phyloP scores from a whole-genome alignment of 2,797 vertebrate species.

The Leptatherina wallacei region DNA sequence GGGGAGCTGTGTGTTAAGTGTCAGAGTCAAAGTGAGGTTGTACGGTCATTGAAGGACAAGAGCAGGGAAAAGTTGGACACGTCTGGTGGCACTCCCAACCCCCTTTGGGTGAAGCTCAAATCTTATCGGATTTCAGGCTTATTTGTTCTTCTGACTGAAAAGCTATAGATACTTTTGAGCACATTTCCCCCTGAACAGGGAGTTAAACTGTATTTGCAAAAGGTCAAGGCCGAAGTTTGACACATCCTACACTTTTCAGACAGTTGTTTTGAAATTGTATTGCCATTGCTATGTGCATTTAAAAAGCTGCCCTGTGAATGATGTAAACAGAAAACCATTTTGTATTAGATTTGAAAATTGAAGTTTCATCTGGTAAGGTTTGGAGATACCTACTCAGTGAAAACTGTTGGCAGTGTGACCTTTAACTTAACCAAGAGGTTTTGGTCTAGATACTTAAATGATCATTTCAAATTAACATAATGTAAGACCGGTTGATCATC shows the following conservation, averaged over 20 bases:
- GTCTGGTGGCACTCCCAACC: slow-evolving; percentile 62
- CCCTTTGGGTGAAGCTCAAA: slow-evolving; percentile 60
- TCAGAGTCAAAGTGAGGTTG: slow-evolving; percentile 53
- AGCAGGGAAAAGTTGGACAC: slow-evolving; percentile 47
- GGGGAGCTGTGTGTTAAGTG: slow-evolving; percentile 44
- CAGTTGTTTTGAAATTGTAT: slow-evolving; percentile 32
- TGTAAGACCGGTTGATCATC: background rate
- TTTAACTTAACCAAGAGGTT: background rate
- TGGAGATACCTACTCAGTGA: background rate
- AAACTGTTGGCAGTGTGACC: background rate
- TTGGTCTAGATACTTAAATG: background rate
- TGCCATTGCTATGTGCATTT: background rate
- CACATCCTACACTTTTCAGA: slow-evolving; percentile 32
- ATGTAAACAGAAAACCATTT: background rate
- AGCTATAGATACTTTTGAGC: slow-evolving; percentile 59
- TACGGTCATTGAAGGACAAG: slow-evolving; percentile 75
- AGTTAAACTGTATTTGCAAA: slow-evolving; percentile 51
- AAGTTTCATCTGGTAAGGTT: background rate
- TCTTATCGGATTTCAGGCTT: slow-evolving; percentile 77
- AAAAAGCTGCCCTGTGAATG: background rate
- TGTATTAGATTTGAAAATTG: background rate
- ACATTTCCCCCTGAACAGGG: slow-evolving; percentile 54
- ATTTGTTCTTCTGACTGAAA: slow-evolving; percentile 79
- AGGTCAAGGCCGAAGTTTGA: slow-evolving; percentile 40
- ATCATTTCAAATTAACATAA: background rate